These are phyloP conservation scores for Eucera pruinosa DNA, from an alignment of 2,888 invertebrate species.

Conservation along the genomic window DNA sequence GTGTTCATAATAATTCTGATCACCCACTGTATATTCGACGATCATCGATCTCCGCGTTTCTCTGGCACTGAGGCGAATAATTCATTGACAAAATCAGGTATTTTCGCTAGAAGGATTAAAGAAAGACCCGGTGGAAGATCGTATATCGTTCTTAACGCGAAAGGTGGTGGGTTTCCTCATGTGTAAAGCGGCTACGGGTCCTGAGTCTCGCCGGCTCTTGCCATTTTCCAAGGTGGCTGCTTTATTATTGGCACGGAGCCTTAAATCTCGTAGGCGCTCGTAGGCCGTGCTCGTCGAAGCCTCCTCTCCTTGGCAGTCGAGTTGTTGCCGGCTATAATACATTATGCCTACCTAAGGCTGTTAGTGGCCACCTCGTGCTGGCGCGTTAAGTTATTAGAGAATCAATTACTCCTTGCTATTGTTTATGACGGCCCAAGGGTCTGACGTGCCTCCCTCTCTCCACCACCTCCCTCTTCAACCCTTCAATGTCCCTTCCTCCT, in stretches of 20 bases:
- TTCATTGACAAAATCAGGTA: slow-evolving; percentile 41
- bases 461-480: slow-evolving; percentile 36
- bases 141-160: slow-evolving; percentile 53
- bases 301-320: slow-evolving; percentile 64
- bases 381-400: slow-evolving; percentile 84
- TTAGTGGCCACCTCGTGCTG: slow-evolving; percentile 78
- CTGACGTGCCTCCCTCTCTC: slow-evolving; percentile 62
- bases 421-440: slow-evolving; percentile 83
- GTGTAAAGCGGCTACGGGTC: slow-evolving; percentile 17
- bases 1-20: too few species aligned
- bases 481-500: slow-evolving; percentile 26
- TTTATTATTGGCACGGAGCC: slow-evolving; percentile 79
- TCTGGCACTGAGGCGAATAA: slow-evolving; percentile 7
- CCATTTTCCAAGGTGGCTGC: slow-evolving; percentile 76
- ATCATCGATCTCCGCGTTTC: slow-evolving; percentile 18
- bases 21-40: not conserved
- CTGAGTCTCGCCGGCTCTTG: slow-evolving; percentile 59
- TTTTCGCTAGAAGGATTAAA: slow-evolving; percentile 22
- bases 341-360: slow-evolving; percentile 80
- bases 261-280: slow-evolving; percentile 79
- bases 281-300: slow-evolving; percentile 66
- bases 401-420: slow-evolving; percentile 84
- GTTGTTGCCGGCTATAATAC: slow-evolving; percentile 77
- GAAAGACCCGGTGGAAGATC: slow-evolving; percentile 46
- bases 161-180: slow-evolving; percentile 47